A percentile compares a stretch with the other conserved stretches of the same genome.
Conservation (phyloP, 2,797 vertebrate species). For the Gastrophryne carolinensis region DNA sequence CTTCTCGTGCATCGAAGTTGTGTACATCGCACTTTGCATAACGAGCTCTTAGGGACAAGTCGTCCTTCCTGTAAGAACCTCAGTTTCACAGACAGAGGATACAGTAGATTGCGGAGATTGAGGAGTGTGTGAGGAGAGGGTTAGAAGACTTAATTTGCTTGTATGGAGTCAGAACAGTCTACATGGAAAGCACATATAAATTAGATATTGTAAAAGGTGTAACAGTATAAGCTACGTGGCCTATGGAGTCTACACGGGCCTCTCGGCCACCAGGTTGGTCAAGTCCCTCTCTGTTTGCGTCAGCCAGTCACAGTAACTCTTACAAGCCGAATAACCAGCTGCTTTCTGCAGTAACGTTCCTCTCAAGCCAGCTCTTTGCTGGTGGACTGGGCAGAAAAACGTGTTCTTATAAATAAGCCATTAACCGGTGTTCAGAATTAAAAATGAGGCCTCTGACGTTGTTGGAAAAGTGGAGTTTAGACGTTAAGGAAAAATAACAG, state of each 20-base stretch:
- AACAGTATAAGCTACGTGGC: neutral
- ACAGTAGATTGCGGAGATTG: neutral
- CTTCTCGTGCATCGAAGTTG: too few relatives aligned
- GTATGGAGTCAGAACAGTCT: neutral
- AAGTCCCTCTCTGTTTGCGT: slow-evolving; percentile 1
- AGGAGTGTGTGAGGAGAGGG: neutral
- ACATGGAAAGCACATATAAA: slow-evolving; percentile 9
- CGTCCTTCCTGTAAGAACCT: neutral
- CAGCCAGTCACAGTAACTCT: slow-evolving; percentile 23
- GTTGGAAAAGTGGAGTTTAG: too few relatives aligned
- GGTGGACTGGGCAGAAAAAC: too few relatives aligned
- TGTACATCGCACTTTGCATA: too few relatives aligned
- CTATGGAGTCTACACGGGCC: neutral
- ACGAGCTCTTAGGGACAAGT: neutral
- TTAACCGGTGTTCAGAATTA: too few relatives aligned
- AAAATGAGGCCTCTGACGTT: too few relatives aligned
- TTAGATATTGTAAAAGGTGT: neutral
- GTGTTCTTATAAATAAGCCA: too few relatives aligned
- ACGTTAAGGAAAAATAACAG: too few relatives aligned
- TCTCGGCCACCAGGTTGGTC: slow-evolving; percentile 8
- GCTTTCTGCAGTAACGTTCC: too few relatives aligned
- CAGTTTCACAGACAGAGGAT: neutral
- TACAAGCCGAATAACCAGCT: slow-evolving; percentile 15
- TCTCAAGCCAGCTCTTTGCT: too few relatives aligned
- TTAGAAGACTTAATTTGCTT: neutral